Percentiles rank a stretch among this genome's conserved stretches.
These are phyloP conservation scores for Orcinus orca DNA, from an alignment of 2,113 vertebrate species.

Conservation along the genomic window DNA sequence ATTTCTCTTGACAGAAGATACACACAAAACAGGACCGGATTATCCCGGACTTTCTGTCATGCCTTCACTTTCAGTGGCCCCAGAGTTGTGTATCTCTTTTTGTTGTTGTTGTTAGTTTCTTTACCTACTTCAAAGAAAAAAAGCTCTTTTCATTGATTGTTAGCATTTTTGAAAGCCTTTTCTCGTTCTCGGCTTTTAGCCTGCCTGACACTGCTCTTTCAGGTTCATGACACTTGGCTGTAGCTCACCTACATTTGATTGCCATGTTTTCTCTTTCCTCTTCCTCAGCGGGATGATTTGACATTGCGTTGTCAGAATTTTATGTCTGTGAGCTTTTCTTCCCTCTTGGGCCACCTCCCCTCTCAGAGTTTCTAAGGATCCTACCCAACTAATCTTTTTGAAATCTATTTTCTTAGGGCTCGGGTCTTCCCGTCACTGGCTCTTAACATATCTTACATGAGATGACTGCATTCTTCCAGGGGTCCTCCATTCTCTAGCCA, in stretches of 20 bases:
- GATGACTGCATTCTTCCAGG: neutral
- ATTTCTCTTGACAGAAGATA: neutral
- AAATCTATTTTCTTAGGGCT: neutral
- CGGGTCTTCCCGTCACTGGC: neutral
- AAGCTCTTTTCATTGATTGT: neutral
- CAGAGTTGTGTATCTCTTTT: neutral
- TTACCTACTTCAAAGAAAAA: neutral
- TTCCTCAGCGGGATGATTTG: neutral
- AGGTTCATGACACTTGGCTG: neutral
- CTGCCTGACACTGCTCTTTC: neutral
- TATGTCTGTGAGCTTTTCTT: neutral
- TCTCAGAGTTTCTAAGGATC: neutral
- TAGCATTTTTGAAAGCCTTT: conserved; percentile 10
- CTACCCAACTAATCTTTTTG: neutral
- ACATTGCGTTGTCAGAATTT: conserved; percentile 20
- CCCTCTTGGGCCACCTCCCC: neutral
- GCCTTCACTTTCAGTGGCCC: neutral
- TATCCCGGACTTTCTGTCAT: neutral
- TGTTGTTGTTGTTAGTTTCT: neutral
- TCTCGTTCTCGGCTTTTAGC: neutral
- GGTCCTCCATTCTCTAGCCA: neutral
- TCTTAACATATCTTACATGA: neutral
- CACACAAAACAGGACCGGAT: neutral
- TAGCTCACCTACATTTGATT: neutral
- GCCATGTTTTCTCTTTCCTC: neutral